These are phyloP conservation scores for Oryzias melastigma DNA, from an alignment of 2,113 vertebrate species.

Conservation along the genomic window DNA sequence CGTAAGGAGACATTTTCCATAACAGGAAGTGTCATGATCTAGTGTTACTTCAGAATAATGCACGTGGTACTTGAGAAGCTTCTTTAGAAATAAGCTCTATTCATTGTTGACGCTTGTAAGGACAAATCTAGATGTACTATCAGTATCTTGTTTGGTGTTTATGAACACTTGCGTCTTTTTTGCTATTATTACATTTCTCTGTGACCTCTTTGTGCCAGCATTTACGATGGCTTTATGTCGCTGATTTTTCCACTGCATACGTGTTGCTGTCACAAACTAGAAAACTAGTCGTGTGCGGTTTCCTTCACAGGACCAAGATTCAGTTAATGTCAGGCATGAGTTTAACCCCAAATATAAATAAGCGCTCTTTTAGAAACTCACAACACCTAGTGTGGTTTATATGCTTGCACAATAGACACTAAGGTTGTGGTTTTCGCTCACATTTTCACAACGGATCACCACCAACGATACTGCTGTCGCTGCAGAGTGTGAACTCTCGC, in stretches of 20 bases:
- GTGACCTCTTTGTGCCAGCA: too few species aligned
- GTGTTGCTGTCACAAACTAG: too few species aligned
- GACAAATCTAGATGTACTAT: too few species aligned
- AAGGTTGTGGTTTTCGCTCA: slow-evolving; percentile 53
- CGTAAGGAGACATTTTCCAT: background rate
- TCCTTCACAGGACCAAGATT: slow-evolving; percentile 22
- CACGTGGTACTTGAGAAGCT: too few species aligned
- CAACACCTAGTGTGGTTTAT: slow-evolving; percentile 37
- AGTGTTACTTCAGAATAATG: background rate
- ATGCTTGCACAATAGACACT: slow-evolving; percentile 55
- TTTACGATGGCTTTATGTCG: too few species aligned
- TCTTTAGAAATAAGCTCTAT: too few species aligned
- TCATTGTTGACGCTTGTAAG: too few species aligned
- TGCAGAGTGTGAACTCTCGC: slow-evolving; percentile 47
- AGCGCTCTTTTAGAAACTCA: slow-evolving; percentile 37
- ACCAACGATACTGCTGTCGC: slow-evolving; percentile 50
- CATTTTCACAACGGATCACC: slow-evolving; percentile 59
- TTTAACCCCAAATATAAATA: slow-evolving; percentile 34
- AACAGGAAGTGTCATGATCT: background rate
- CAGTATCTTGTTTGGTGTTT: too few species aligned
- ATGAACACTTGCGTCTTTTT: too few species aligned
- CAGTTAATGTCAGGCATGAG: slow-evolving; percentile 44
- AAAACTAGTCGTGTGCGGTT: background rate
- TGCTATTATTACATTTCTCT: too few species aligned
- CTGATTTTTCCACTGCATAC: too few species aligned